Evolutionary conservation across 2,888 invertebrate species (phyloP).

Genomic region (Rhamphomyia laevipes): DNA sequence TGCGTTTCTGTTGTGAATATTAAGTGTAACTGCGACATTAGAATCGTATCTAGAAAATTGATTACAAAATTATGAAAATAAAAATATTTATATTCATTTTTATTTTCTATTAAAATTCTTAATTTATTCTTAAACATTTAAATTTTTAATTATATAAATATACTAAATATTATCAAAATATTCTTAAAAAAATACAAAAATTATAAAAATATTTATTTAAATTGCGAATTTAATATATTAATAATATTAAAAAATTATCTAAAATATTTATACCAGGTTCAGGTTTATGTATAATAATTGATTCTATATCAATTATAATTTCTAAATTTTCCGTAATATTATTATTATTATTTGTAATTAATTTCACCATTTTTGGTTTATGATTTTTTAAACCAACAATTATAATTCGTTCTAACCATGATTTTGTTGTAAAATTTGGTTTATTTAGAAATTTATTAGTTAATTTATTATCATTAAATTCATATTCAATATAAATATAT

Average conservation of each 20-base stretch:
- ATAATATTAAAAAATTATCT: slow-evolving; percentile 61
- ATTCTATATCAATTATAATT: slow-evolving; percentile 52
- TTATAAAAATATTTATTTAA: no score
- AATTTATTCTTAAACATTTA: no score
- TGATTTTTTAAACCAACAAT: slow-evolving; percentile 65
- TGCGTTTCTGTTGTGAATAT: no score
- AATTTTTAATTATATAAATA: no score
- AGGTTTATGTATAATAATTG: slow-evolving; percentile 74
- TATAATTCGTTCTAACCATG: slow-evolving; percentile 83
- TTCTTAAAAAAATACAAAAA: no score
- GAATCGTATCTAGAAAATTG: no score
- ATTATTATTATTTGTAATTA: slow-evolving; percentile 41
- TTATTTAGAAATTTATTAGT: slow-evolving; percentile 56
- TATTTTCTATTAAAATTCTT: no score
- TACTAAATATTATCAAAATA: no score
- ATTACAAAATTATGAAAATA: no score
- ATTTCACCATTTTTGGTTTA: slow-evolving; percentile 54
- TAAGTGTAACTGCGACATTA: no score
- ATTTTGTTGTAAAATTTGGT: slow-evolving; percentile 59
- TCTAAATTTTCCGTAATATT: slow-evolving; percentile 51
- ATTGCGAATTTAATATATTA: slow-evolving; percentile 36
- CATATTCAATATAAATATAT: slow-evolving; percentile 56
- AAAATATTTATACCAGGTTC: slow-evolving; percentile 76
- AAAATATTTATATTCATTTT: no score
- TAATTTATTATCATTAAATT: slow-evolving; percentile 49